Evolutionary conservation across 2,888 invertebrate genomes (phyloP), one percentile per base, ranked within the genome.

Genomic region (Aethes cnicana): DNA sequence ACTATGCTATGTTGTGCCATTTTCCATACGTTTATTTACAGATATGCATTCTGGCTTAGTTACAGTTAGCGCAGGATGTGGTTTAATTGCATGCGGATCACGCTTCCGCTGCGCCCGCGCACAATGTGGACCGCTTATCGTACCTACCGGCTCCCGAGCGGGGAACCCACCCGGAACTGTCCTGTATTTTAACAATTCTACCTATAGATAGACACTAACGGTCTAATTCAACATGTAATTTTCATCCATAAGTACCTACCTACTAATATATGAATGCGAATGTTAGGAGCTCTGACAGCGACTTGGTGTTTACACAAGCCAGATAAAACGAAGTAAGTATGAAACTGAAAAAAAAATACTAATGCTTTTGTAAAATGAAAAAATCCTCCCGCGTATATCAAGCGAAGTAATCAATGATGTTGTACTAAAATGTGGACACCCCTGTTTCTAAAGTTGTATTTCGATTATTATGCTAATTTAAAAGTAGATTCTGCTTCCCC

Each of bases 81-180:
- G 52, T 46, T 52, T 52, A 52, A 52, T 52, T 52, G 44, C 52
- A 52, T 52, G 46, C 52, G 52, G 52, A 52, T 52, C 52, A 52
- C 52, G 52, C 52, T 52, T 46, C 52, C 52, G 49, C 23, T 52
- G 52, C 52, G 46, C 52, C n/a, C 11, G 44, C 52, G 52, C 52
- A 42, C 41, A 36, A 16, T 37, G 50, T 28, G 14, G 32, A 25
- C 52, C 39, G 52, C 37, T 52, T 50, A 44, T 37, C 36, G 43
- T 36, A 44, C 2, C 23, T 26, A 18, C n/a, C n/a, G 28, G 28
- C 41, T 28, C 18, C 9, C 25, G 18, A 21, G 43, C 30, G 17
- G 44, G 52, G 52, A 52, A 33, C 39, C 44, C 37, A 46, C 25
- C 39, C 52, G 39, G 46, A 46, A 52, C 18, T n/a, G n/a, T n/a